Conservation (phyloP, 2,797 vertebrate genomes). For the Erethizon dorsatum region DNA sequence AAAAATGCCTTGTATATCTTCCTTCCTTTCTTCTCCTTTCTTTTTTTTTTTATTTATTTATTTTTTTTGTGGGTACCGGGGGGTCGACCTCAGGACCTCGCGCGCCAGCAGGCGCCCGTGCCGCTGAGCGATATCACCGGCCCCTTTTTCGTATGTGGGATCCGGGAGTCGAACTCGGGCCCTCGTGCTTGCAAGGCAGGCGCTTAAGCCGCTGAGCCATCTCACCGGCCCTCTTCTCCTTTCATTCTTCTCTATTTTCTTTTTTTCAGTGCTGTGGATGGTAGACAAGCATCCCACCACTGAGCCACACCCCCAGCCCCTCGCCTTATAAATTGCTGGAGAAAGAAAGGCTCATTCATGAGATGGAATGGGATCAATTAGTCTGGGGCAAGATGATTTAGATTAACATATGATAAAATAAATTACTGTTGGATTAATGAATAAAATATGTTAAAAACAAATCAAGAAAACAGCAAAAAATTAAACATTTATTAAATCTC, state of each 20-base stretch:
- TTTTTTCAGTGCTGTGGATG: not conserved
- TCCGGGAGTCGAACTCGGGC: too few relatives aligned
- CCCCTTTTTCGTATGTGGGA: too few relatives aligned
- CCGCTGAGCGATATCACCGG: too few relatives aligned
- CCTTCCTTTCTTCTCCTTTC: not conserved
- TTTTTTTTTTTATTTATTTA: too few relatives aligned
- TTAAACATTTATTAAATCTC: slow-evolving; percentile 19
- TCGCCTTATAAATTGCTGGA: not conserved
- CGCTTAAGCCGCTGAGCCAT: too few relatives aligned
- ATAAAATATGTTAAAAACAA: slow-evolving; percentile 45
- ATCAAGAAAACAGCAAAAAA: slow-evolving; percentile 44
- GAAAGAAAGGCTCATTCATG: slow-evolving; percentile 43
- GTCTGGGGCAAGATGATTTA: not conserved
- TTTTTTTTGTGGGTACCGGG: too few relatives aligned
- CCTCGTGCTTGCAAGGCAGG: too few relatives aligned
- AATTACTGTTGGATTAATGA: slow-evolving; percentile 29
- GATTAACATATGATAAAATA: slow-evolving; percentile 34
- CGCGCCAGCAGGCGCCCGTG: too few relatives aligned
- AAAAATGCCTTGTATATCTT: not conserved
- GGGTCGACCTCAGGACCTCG: too few relatives aligned
- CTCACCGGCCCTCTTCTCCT: too few relatives aligned
- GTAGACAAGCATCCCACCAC: not conserved
- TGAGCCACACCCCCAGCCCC: not conserved
- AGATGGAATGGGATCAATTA: slow-evolving; percentile 36
- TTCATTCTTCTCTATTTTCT: not conserved